Base-by-base conservation (phyloP, 2,888 invertebrate species). In the Cylloceria caligata region DNA sequence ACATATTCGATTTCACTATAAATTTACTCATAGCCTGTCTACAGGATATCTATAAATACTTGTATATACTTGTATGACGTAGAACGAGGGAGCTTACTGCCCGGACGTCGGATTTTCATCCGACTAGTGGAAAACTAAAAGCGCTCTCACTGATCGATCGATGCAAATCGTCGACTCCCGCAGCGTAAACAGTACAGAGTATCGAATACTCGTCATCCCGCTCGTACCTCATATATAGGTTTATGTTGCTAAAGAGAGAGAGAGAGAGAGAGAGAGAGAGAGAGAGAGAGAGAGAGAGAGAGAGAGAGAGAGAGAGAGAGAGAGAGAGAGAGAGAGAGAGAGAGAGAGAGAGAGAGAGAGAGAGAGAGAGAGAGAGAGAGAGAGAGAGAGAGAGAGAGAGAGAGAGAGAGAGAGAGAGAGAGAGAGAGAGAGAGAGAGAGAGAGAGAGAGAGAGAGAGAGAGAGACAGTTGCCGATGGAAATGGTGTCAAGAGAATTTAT, bases 401-500 rank as follows among this genome's bases (percentile, higher is more conserved):
- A 55, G 24, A 11, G 24, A 13, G 13, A 24, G n/a, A 21, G 21
- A 49, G 13, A 24, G 52, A 24, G 52, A 27, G 1, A 13, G 24
- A 55, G 24, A 11, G 24, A 13, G 13, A 24, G n/a, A n/a, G n/a
- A n/a, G n/a, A n/a, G n/a, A n/a, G n/a, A n/a, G n/a, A n/a, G n/a
- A n/a, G n/a, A n/a, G 9, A 21, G 49, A 19, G 49, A 21, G 0
- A 21, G 21, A 49, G 21, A 7, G 21, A 11, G 4, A 21, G 19
- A 47, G 47, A 47, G 47, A 47, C 3, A 9, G 11, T n/a, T 19
- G 16, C 24, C 45, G 57, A 57, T 71, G 71, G 19, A 71, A 57
- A 71, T 71, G 57, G 42, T 45, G 71, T 45, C 39, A 42, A 16
- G 42, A 57, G 39, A 71, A 57, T 71, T 71, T 71, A 71, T 71